Evolutionary conservation across 2,797 vertebrate species (phyloP).

Genomic region (Halcyon smyrnensis): DNA sequence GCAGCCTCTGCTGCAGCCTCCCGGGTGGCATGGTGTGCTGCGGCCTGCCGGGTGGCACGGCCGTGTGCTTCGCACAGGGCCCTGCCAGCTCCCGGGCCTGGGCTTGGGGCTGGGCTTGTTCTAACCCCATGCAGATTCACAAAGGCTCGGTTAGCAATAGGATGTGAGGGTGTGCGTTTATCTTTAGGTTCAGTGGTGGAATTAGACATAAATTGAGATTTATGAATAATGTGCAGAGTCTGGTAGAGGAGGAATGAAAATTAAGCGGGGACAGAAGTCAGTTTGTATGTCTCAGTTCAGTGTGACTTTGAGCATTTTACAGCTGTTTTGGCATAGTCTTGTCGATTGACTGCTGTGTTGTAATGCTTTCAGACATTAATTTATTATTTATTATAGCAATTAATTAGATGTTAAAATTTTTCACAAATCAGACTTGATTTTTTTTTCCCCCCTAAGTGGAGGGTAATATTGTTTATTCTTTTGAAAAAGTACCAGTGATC

Average conservation of each 20-base stretch:
- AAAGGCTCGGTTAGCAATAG: not conserved
- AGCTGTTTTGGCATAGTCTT: not conserved
- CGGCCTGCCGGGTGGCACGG: not conserved
- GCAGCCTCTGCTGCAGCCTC: no score
- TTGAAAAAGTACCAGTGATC: not conserved
- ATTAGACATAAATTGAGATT: constrained; percentile 40
- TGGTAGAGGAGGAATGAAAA: constrained; percentile 22
- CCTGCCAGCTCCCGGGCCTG: no score
- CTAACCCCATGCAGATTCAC: not conserved
- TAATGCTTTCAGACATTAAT: not conserved
- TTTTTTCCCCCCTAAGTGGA: not conserved
- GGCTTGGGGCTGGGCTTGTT: not conserved
- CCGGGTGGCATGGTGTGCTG: not conserved
- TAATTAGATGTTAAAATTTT: not conserved
- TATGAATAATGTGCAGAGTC: constrained; percentile 35
- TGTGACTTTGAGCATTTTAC: not conserved
- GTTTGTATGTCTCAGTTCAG: not conserved
- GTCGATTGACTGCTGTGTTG: not conserved
- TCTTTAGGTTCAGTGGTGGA: not conserved
- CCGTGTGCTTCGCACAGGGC: no score
- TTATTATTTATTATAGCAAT: not conserved
- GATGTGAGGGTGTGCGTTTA: not conserved
- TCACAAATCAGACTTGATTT: not conserved
- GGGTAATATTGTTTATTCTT: not conserved
- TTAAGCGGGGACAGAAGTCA: not conserved